Evolutionary conservation across 2,888 invertebrate genomes (phyloP), one percentile per base, ranked within the genome.

Genomic region (Arctia plantaginis): DNA sequence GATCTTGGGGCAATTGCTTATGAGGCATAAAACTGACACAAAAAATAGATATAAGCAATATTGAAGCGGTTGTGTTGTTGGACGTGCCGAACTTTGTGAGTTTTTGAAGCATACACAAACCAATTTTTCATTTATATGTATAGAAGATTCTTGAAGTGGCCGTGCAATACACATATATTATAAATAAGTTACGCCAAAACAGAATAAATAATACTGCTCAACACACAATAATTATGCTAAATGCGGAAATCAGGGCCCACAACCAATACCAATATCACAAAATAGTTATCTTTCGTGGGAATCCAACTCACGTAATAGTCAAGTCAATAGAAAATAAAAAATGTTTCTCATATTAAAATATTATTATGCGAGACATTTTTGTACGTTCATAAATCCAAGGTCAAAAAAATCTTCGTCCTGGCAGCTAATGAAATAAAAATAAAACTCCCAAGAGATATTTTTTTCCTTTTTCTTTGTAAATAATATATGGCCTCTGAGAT

Each of bases 401-500:
- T 27, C 39, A 69, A 41, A 69, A 62, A 44, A 44, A 41, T 30
- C 23, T 39, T 69, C 69, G 27, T 39, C 41, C 39, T 73, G 71
- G 62, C 65, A 66, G 7, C 2, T 7, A 66, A 71, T 39, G 71
- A 72, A 73, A 69, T 33, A 72, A 73, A 73, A 59, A 55, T 55
- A 55, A 66, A 39, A 35, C 33, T 66, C 44, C n/a, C 41, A 27
- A 35, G 65, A 70, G 67, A 76, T 72, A 73, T 76, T 71, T 73
- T 82, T 78, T 47, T 51, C 51, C 33, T 76, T 77, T 80, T 77
- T 71, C 68, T 75, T 67, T 44, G 59, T 83, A 75, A 85, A 82
- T 81, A 83, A 81, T 78, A 76, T 82, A 84, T 82, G 66, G 79
- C 67, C 41, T 75, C 65, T 27, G 72, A 84, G 76, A 80, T 80